Conservation (phyloP, 2,888 invertebrate genomes). For the Palloptera scutellata region DNA sequence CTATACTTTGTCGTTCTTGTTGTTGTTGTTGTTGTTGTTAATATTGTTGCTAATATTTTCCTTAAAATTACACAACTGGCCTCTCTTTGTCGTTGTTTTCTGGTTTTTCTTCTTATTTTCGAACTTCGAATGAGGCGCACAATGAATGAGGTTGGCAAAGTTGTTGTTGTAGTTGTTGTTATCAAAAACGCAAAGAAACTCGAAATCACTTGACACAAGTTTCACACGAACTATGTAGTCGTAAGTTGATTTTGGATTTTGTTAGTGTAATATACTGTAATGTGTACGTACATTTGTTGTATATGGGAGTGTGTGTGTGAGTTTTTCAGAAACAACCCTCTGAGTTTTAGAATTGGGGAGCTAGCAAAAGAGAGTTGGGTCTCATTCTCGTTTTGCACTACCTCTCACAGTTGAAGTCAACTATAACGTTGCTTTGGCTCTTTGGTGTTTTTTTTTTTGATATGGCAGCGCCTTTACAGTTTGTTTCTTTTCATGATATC, state of each 20-base stretch:
- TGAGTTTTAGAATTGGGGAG: background rate
- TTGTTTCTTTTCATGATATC: no score
- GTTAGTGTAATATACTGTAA: background rate
- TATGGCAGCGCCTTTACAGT: no score
- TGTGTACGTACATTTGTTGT: background rate
- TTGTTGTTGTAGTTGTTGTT: background rate
- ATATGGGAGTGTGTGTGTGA: background rate
- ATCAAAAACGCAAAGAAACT: constrained; percentile 3
- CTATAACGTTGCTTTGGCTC: no score
- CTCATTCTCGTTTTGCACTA: no score
- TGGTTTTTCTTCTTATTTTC: background rate
- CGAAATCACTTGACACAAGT: constrained; percentile 19
- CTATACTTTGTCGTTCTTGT: constrained; percentile 14
- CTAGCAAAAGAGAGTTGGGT: no score
- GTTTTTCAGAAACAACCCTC: constrained; percentile 16
- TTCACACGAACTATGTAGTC: background rate
- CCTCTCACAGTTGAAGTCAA: no score
- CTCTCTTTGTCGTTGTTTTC: background rate
- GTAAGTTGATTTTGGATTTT: background rate
- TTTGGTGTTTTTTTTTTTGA: no score
- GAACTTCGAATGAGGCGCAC: constrained; percentile 16
- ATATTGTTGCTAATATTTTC: constrained; percentile 12
- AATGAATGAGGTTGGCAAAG: background rate
- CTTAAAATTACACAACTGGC: constrained; percentile 12
- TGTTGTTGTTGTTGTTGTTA: constrained; percentile 18